Base-by-base conservation (phyloP, 2,113 vertebrate genomes). In the Melanotaenia duboulayi region DNA sequence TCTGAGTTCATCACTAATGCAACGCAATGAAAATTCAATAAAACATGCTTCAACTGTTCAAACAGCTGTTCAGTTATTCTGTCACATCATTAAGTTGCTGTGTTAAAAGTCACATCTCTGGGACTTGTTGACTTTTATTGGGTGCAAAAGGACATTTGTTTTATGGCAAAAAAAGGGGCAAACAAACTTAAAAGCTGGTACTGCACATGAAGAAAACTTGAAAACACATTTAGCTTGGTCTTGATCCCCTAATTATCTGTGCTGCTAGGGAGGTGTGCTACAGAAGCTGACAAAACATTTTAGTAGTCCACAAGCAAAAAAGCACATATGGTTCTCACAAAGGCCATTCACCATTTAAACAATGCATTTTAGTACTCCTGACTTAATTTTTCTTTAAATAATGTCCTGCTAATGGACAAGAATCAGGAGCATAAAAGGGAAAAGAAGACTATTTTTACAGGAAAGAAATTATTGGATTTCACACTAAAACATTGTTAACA, bases 281-380 rank as follows among this genome's bases (percentile, higher is more conserved):
- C 67, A 48, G 76, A 85, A 79, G 69, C 62, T 63, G 71, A 84
- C 68, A 71, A 51, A 64, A 76, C 39, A n/a, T 80, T 67, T 64
- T 39, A 84, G 78, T 57, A 56, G 57, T 84, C 72, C 56, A 79
- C 78, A 85, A 86, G 85, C 76, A 92, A 91, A 91, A 28, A 92
- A 91, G 88, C 90, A 92, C 88, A 71, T 87, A 74, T 67, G 85
- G 89, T 89, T 89, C 75, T 86, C 50, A 81, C 82, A 86, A 90
- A 93, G 90, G 92, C 90, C 87, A 85, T 93, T 91, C 61, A 83
- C 64, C 63, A 74, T 73, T 70, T 46, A 59, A 65, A 83, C 55
- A 68, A 81, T 72, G 20, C 63, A 19, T 58, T 70, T 46, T 32
- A 58, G 39, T 59, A 44, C 39, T 50, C 59, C 44, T 68, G 60